A percentile compares a stretch with the other conserved stretches of the same genome.
Evolutionary conservation across 1,140 invertebrate genomes (phyloP).

Genomic region (Drosophila setifemur): DNA sequence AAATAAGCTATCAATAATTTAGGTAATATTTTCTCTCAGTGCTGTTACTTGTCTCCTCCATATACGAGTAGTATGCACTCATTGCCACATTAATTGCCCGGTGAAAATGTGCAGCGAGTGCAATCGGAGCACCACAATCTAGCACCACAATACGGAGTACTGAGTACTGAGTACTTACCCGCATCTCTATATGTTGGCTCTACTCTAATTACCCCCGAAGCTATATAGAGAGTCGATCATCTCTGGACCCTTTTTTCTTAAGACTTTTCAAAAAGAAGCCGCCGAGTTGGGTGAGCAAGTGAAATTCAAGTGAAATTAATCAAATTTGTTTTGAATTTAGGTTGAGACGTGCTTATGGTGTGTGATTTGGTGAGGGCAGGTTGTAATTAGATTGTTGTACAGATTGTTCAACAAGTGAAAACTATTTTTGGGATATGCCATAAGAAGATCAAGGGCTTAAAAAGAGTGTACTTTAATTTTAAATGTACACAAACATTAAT

Average conservation of each 20-base stretch:
- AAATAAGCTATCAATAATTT: neutral
- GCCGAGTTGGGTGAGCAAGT: slow-evolving; percentile 33
- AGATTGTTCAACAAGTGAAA: slow-evolving; percentile 2
- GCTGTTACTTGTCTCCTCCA: slow-evolving; percentile 23
- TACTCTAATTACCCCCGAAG: slow-evolving; percentile 48
- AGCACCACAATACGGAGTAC: slow-evolving; percentile 27
- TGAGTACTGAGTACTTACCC: slow-evolving; percentile 50
- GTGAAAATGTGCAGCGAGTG: slow-evolving; percentile 51
- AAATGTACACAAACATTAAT: no score
- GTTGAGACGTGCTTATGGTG: slow-evolving; percentile 16
- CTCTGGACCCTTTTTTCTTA: slow-evolving; percentile 43
- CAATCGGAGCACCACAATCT: neutral
- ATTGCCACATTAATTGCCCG: slow-evolving; percentile 55
- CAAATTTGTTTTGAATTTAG: slow-evolving; percentile 35
- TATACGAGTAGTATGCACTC: no score
- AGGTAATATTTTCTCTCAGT: neutral
- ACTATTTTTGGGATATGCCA: neutral
- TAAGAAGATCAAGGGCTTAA: no score
- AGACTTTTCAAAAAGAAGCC: slow-evolving; percentile 40
- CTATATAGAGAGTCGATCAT: slow-evolving; percentile 27
- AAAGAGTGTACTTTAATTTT: no score
- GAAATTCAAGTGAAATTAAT: slow-evolving; percentile 55
- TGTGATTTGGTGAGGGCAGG: neutral
- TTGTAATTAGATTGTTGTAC: slow-evolving; percentile 13
- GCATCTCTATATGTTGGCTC: no score